phyloP scores from a whole-genome alignment of 1,140 invertebrate genomes.

The Oncopodura yosiiana region DNA sequence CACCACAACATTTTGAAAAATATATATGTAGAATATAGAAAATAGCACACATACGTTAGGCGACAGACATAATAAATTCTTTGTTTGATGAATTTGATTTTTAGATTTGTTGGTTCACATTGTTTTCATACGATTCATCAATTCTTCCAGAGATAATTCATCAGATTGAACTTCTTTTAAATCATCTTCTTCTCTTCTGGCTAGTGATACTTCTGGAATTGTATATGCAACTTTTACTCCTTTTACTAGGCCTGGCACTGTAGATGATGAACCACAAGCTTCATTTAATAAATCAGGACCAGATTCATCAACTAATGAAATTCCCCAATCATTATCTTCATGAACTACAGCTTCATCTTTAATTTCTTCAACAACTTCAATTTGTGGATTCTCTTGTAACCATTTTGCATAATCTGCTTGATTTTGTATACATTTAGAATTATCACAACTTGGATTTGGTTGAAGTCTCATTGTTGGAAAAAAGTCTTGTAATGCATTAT shows the following conservation, averaged over 20 bases:
- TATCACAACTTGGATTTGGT: constrained; percentile 87
- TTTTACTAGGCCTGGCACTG: constrained; percentile 43
- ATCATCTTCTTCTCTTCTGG: constrained; percentile 32
- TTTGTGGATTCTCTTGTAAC: constrained; percentile 35
- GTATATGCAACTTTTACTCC: constrained; percentile 61
- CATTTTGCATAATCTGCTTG: constrained; percentile 58
- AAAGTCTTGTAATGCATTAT: constrained; percentile 92
- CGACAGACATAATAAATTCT: too few relatives aligned
- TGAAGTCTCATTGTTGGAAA: constrained; percentile 88
- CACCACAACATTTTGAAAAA: too few relatives aligned
- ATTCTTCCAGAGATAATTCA: constrained; percentile 63
- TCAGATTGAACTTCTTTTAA: constrained; percentile 38
- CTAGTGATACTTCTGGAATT: constrained; percentile 41
- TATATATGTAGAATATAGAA: too few relatives aligned
- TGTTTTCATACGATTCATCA: constrained; percentile 82
- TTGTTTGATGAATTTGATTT: too few relatives aligned
- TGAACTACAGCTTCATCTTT: constrained; percentile 42
- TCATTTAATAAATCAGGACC: constrained; percentile 41
- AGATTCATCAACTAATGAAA: constrained; percentile 53
- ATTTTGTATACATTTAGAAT: constrained; percentile 60
- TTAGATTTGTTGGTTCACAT: too few relatives aligned
- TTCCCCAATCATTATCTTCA: constrained; percentile 84
- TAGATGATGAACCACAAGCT: too few relatives aligned
- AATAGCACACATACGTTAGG: too few relatives aligned
- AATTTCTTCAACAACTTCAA: constrained; percentile 37